Conservation (phyloP, 1,140 invertebrate genomes). For the Caenorhabditis inopinata region DNA sequence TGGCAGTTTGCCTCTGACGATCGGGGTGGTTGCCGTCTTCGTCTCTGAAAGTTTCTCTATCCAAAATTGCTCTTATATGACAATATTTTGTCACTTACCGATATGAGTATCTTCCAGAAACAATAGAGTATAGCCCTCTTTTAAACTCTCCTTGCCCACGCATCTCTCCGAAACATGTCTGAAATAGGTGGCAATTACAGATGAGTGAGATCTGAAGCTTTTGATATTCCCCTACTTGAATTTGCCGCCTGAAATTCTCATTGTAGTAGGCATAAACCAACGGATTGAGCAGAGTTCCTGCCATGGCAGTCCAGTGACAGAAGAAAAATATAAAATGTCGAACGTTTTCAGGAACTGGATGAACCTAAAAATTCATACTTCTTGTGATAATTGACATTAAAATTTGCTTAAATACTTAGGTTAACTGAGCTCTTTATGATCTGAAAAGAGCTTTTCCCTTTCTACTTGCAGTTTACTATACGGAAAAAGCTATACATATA, state of each 20-base stretch:
- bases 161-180: not conserved
- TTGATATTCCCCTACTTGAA: conserved; percentile 32
- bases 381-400: not conserved
- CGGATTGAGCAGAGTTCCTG: conserved; percentile 48
- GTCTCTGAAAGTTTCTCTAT: conserved; percentile 24
- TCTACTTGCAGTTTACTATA: too few relatives aligned
- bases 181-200: too few relatives aligned
- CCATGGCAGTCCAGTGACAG: conserved; percentile 49
- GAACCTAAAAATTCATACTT: conserved; percentile 17
- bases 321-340: conserved; percentile 43
- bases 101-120: conserved; percentile 9
- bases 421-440: not conserved
- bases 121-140: conserved; percentile 2
- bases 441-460: not conserved
- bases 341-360: not conserved
- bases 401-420: too few relatives aligned
- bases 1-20: not conserved
- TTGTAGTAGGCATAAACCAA: conserved; percentile 51
- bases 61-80: too few relatives aligned
- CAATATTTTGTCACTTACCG: too few relatives aligned
- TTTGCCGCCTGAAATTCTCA: conserved; percentile 49
- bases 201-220: too few relatives aligned
- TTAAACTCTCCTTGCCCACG: conserved; percentile 13
- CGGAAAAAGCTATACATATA: too few relatives aligned
- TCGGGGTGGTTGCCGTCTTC: not conserved